phyloP scores from a whole-genome alignment of 2,888 invertebrate genomes.

The Diplazon laetatorius region DNA sequence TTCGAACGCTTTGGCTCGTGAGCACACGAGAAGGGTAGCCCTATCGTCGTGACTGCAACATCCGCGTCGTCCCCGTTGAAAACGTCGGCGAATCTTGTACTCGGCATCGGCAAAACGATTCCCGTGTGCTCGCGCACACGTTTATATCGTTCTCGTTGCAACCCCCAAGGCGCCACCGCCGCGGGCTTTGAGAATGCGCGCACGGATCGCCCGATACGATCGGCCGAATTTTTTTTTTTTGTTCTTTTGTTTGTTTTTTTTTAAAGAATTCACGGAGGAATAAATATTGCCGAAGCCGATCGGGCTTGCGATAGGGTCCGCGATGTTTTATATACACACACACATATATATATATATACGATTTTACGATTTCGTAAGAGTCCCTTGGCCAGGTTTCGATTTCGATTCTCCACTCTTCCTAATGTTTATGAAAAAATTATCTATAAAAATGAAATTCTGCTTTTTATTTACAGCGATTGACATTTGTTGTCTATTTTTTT shows the following conservation, averaged over 20 bases:
- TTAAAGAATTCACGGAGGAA: slow-evolving; percentile 14
- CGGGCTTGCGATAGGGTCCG: slow-evolving; percentile 12
- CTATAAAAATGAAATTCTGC: background rate
- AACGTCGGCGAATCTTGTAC: slow-evolving; percentile 19
- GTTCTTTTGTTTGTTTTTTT: no score
- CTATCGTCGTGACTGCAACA: background rate
- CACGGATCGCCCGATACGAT: slow-evolving; percentile 53
- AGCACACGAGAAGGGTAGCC: background rate
- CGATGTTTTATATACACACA: slow-evolving; percentile 17
- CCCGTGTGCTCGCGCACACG: slow-evolving; percentile 4
- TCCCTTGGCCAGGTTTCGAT: no score
- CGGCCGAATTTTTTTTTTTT: no score
- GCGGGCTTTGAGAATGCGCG: slow-evolving; percentile 66
- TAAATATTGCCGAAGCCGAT: slow-evolving; percentile 5
- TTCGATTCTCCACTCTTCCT: no score
- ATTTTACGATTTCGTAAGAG: no score
- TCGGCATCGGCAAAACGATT: slow-evolving; percentile 26
- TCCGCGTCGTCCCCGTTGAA: slow-evolving; percentile 24
- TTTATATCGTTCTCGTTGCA: slow-evolving; percentile 20
- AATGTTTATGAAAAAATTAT: no score
- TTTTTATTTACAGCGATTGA: background rate
- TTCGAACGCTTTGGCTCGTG: slow-evolving; percentile 33
- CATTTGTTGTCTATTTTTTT: background rate
- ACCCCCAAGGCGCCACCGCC: slow-evolving; percentile 67
- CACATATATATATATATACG: no score